Percentiles rank a stretch among this genome's conserved stretches.
phyloP scores from a whole-genome alignment of 2,888 invertebrate genomes.

The Lasioglossum marginatum region DNA sequence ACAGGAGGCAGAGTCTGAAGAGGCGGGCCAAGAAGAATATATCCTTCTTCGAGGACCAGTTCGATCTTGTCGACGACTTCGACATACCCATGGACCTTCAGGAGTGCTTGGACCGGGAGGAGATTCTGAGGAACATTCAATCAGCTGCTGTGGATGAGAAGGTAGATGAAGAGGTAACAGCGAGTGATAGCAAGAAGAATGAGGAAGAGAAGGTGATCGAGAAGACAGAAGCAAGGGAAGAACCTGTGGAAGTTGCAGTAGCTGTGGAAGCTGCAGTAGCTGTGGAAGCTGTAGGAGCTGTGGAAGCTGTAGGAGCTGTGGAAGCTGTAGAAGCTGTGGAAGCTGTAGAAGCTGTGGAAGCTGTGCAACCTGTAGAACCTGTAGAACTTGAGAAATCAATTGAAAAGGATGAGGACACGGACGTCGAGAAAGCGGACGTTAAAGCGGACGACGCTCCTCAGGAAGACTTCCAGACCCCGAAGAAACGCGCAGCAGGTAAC shows the following conservation, averaged over 20 bases:
- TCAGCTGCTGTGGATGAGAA: not conserved
- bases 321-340: not conserved
- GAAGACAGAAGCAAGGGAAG: not conserved
- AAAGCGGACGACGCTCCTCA: not conserved
- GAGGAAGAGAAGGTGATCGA: not conserved
- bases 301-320: not conserved
- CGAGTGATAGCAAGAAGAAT: not conserved
- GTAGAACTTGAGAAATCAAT: not conserved
- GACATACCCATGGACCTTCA: constrained; percentile 55
- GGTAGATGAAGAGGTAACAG: not conserved
- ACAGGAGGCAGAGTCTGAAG: constrained; percentile 51
- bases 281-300: not conserved
- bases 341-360: not conserved
- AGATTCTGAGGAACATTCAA: constrained; percentile 6
- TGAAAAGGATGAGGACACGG: not conserved
- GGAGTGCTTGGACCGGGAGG: constrained; percentile 24
- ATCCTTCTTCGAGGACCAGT: constrained; percentile 64
- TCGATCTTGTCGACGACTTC: constrained; percentile 62
- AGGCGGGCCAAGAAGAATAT: constrained; percentile 65
- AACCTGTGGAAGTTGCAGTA: not conserved
- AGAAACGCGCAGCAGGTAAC: constrained; percentile 78
- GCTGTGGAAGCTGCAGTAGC: not conserved
- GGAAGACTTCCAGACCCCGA: constrained; percentile 73
- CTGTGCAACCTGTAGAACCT: not conserved
- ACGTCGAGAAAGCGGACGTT: not conserved